Base-by-base conservation (phyloP, 2,888 invertebrate species). In the Zootermopsis nevadensis region DNA sequence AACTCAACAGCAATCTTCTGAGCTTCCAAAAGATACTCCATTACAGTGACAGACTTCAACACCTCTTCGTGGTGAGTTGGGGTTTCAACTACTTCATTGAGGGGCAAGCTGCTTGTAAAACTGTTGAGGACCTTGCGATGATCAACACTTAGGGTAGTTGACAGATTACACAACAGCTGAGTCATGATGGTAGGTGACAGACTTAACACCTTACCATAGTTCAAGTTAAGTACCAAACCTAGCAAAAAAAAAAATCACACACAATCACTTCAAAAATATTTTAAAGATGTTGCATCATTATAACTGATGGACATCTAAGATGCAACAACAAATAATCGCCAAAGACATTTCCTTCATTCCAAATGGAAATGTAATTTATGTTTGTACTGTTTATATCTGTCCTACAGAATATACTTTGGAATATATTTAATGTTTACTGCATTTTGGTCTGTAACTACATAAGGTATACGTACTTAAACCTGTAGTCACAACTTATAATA, bases 1-100 rank as follows among this genome's bases (percentile, higher is more conserved):
- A 94, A 93, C 89, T 95, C 95, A 72, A 95, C 89, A 0, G 94
- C 92, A 87, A 93, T 91, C 86, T 93, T 93, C 87, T 95, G 95
- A 0, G 94, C 93, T 85, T 92, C 92, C n/a, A 95, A 87, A 84
- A 94, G 89, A 86, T 92, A 90, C 35, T 74, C 60, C 1, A 80
- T 35, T 10, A 42, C 38, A 22, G 19, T 69, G 4, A 67, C 31
- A n/a, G 42, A 77, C 33, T 67, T 60, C 24, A 90, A 90, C 6
- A 93, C 86, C 81, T 92, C 90, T 81, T 89, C 90, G 35, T 91
- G 91, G 24, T 92, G 87, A 3, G 88, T 88, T 76, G 90, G 89
- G 6, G 89, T 90, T 42, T 89, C 89, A 84, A 90, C 89, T 30
- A 89, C 90, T 85, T 89, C 90, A 8, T 89, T 88, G 80, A 91